Base-by-base conservation (phyloP, 2,797 vertebrate species). In the Falco rusticolus region DNA sequence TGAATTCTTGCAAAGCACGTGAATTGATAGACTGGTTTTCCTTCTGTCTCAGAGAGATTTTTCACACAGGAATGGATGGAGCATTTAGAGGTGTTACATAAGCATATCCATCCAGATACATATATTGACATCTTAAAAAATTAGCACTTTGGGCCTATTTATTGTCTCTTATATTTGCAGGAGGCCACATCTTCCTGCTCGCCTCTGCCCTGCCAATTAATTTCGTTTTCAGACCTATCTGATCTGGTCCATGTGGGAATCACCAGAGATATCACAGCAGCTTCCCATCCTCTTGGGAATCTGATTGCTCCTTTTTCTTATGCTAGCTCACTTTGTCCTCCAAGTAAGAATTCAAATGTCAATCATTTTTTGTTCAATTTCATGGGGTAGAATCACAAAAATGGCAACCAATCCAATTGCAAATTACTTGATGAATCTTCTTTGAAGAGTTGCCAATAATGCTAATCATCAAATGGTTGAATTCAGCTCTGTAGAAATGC, bases 371-470 rank as follows among this genome's bases (percentile, higher is more conserved):
- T 97, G 96, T 98, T 98, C 96, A 97, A 98, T 98, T 98, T 98
- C 97, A 98, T 96, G 97, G 97, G 96, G 93, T 91, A 97, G 96
- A 97, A 97, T 98, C 98, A 98, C 97, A 98, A 98, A 98, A 98
- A 97, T 97, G 97, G 98, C 97, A 98, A 98, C 98, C 97, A 98
- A 98, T 98, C 98, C 97, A 97, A 98, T 97, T 98, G 97, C 98
- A 98, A 98, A 98, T 98, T 98, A 98, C 98, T 98, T 98, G 98
- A 99, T 99, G 99, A 98, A 99, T 99, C 99, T 99, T 98, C 98
- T 99, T 99, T 98, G 99, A 99, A 99, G 98, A 99, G 98, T 99
- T 98, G 99, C 99, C 99, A 99, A 99, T 99, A 99, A 99, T 98
- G 99, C 98, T 99, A 99, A 99, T 99, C 98, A 96, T 99, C 99